Base-by-base conservation (phyloP, 2,113 vertebrate species). In the Phrynosoma blainvillii region DNA sequence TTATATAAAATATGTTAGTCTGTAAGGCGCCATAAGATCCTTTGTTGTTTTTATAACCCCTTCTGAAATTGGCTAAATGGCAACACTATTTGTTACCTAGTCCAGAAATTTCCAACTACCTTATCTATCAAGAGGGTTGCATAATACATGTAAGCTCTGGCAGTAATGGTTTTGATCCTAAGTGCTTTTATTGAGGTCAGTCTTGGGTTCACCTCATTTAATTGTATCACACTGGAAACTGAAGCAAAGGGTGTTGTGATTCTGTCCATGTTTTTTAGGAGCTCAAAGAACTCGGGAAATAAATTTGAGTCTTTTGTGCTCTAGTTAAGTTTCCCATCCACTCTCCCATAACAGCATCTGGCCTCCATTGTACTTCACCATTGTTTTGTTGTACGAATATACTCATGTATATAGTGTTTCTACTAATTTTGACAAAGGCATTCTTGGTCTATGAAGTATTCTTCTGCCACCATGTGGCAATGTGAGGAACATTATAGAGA, bases 381-480 rank as follows among this genome's bases (percentile, higher is more conserved):
- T n/a, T 73, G 36, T 73, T 42, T 2, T 84, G 59, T 78, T 88
- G 68, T 27, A 71, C 8, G 11, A 70, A 78, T 56, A 36, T 88
- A 14, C 1, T 42, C 20, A 40, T 65, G 20, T 62, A 62, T 40
- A 59, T 5, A 54, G 52, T 52, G 42, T 5, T 25, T 25, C 25
- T n/a, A 40, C 27, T 76, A 70, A 21, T 23, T 52, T 7, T n/a
- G 30, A 62, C 23, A 42, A 80, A 59, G 16, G 12, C 40, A 40
- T 74, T 21, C 78, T 23, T 2, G 3, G 21, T 16, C 42, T 68
- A 23, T 5, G 11, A 66, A 40, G 47, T 32, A 27, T 52, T 75
- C 20, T 66, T 75, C 83, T 89, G 88, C 83, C 88, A 83, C 77
- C 68, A 52, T 21, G 40, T 85, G 88, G 76, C 54, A 74, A 52